Percentiles rank a stretch among this genome's conserved stretches.
Evolutionary conservation across 2,113 vertebrate genomes (phyloP).

Genomic region (Dasypus novemcinctus): DNA sequence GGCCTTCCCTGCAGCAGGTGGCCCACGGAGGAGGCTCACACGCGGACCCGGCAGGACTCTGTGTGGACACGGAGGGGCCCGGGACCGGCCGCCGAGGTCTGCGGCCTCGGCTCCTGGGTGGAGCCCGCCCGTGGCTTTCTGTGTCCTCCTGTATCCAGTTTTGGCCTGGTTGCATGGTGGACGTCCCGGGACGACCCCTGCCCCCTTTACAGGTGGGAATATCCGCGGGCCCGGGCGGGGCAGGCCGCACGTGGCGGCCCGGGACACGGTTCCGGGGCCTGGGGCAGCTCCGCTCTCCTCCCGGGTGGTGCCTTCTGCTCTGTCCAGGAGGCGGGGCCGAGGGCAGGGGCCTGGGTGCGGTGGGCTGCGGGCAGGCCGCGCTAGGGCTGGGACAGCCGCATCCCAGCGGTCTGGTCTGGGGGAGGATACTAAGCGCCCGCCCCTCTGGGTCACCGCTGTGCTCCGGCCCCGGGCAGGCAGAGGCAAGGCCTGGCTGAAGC

Average conservation of each 20-base stretch:
- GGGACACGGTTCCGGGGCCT: not conserved
- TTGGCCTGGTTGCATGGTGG: not conserved
- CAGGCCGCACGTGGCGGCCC: no score
- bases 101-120: no score
- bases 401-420: not conserved
- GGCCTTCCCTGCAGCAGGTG: not conserved
- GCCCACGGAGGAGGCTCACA: no score
- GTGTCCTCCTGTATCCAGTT: accelerated
- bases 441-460: not conserved
- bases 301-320: no score
- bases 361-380: no score
- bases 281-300: not conserved
- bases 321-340: not conserved
- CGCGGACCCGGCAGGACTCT: not conserved
- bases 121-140: accelerated
- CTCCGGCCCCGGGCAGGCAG: not conserved
- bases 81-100: not conserved
- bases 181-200: accelerated
- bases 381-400: no score
- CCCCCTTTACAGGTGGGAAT: no score
- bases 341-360: not conserved
- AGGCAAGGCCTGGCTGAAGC: not conserved
- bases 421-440: not conserved
- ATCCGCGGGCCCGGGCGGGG: no score
- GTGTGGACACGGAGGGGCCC: not conserved